Evolutionary conservation across 2,797 vertebrate species (phyloP), one percentile per base, ranked within the genome.

Genomic region (Syncerus caffer): DNA sequence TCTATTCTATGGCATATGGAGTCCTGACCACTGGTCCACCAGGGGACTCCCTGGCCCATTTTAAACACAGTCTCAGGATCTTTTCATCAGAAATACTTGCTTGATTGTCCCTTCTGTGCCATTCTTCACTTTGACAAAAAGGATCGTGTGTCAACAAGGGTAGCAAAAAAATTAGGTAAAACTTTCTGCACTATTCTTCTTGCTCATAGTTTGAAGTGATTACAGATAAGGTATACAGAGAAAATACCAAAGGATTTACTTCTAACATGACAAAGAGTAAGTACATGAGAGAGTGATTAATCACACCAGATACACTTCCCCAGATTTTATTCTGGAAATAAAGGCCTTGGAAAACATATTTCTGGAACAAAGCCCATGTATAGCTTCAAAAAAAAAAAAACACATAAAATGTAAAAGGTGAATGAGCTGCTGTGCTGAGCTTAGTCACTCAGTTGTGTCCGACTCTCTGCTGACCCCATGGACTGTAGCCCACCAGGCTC

Each of bases 401-500:
- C 1, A 6, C 9, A 10, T 1, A 14, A 58, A n/a, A 42, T 27
- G 27, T 14, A 23, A 74, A 84, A 42, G 15, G 23, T 51, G 21
- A 71, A 71, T 71, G 17, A 71, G 64, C 10, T 1, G 17, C 17
- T 21, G 2, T 11, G 2, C 64, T 3, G 2, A 1, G 67, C 10
- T 23, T 12, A 23, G 38, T 42, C 3, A 13, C 0, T 42, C 34
- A 25, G 11, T 7, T 0, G 0, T 38, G 6, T 3, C 19, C 0
- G 6, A 74, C 11, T 42, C 21, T 42, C 7, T 74, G 11, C 0
- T 34, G 0, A 74, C 34, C 34, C 67, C 34, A 0, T 3, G 67
- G 21, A 42, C 34, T 12, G 67, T 1, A 12, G 67, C 67, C 67
- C 67, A 1, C 67, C 67, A 74, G 67, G 67, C 21, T 13, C 34